Conservation (phyloP, 92 coral and sea anemone species). For the Bergia puertoricense region DNA sequence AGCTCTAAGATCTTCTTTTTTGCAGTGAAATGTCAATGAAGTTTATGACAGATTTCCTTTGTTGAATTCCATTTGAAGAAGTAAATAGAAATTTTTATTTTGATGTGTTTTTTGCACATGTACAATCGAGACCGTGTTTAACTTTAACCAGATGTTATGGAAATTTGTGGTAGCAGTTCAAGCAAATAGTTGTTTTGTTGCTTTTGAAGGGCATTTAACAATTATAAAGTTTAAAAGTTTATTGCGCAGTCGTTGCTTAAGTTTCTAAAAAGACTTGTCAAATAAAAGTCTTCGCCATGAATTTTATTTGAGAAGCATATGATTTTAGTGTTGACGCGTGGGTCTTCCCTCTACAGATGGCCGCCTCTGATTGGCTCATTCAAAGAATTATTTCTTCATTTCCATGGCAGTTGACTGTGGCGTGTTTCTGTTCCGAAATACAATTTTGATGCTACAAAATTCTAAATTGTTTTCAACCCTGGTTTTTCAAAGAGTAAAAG, state of each 20-base stretch:
- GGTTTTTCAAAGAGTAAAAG: no score
- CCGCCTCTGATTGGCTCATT: conserved; percentile 52
- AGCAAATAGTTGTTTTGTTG: not conserved
- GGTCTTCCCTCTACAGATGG: conserved; percentile 55
- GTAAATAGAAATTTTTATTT: not conserved
- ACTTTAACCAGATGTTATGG: conserved; percentile 14
- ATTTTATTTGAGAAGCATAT: not conserved
- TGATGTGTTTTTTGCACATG: not conserved
- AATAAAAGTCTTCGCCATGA: not conserved
- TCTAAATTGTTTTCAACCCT: not conserved
- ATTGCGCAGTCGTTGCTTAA: not conserved
- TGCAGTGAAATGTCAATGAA: not conserved
- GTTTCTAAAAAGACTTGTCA: not conserved
- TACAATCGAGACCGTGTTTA: not conserved
- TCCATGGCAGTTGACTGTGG: conserved; percentile 7
- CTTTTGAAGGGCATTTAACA: not conserved
- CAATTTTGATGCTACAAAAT: not conserved
- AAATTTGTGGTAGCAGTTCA: not conserved
- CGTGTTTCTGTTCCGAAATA: conserved; percentile 6
- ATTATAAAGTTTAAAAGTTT: conserved; percentile 27
- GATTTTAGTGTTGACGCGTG: not conserved
- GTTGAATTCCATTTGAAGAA: not conserved
- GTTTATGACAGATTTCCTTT: conserved; percentile 11
- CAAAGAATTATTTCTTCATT: conserved; percentile 24
- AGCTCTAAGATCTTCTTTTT: not conserved